Conservation (phyloP, 1,140 invertebrate species). For the Coelopa frigida region DNA sequence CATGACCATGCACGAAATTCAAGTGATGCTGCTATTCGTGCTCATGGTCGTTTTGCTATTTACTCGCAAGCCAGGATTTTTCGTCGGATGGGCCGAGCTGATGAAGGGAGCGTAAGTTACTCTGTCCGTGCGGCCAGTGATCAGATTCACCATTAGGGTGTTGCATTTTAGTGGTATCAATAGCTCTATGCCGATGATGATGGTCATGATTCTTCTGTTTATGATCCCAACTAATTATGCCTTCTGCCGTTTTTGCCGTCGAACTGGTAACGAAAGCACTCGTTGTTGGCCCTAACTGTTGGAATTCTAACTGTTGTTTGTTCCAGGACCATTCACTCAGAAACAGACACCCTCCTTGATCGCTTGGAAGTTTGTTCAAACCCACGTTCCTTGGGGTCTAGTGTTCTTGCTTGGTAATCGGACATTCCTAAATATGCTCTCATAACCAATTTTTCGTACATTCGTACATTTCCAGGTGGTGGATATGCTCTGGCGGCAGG, state of each 20-base stretch:
- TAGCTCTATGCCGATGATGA: constrained; percentile 70
- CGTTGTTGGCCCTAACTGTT: not conserved
- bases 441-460: not conserved
- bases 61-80: constrained; percentile 65
- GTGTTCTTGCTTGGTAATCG: constrained; percentile 57
- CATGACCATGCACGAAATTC: constrained; percentile 71
- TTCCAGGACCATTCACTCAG: constrained; percentile 51
- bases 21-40: constrained; percentile 66
- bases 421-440: not conserved
- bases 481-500: constrained; percentile 83
- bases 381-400: constrained; percentile 66
- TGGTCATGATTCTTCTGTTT: constrained; percentile 67
- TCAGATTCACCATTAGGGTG: no score
- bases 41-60: constrained; percentile 75
- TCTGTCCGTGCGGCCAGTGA: no score
- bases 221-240: constrained; percentile 66
- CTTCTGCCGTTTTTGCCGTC: not conserved
- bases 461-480: constrained; percentile 50
- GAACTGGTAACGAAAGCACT: constrained; percentile 3
- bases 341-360: constrained; percentile 55
- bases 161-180: constrained; percentile 7
- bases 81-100: constrained; percentile 25
- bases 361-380: constrained; percentile 63
- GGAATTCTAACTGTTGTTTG: not conserved
- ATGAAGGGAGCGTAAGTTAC: constrained; percentile 23